Conservation (phyloP, 2,888 invertebrate species). For the Rhyacophila evoluta region DNA sequence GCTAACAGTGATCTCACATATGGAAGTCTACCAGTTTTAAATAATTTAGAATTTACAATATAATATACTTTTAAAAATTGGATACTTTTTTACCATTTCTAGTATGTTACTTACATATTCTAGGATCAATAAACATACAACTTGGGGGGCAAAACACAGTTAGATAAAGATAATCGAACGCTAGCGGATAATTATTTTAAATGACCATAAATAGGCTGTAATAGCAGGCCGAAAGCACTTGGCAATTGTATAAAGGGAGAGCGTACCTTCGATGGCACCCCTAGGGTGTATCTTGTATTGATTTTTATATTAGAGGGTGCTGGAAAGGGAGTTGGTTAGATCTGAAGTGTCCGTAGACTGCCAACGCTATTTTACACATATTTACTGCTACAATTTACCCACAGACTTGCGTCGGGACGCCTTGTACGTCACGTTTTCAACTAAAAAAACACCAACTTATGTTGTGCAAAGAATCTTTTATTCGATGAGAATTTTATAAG, state of each 20-base stretch:
- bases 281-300: slow-evolving; percentile 19
- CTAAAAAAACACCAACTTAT: neutral
- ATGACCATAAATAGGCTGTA: neutral
- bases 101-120: too few relatives aligned
- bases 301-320: slow-evolving; percentile 10
- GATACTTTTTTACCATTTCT: too few relatives aligned
- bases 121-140: too few relatives aligned
- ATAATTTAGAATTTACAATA: too few relatives aligned
- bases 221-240: neutral
- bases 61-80: too few relatives aligned
- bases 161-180: neutral
- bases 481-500: neutral
- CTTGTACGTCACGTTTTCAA: slow-evolving; percentile 1
- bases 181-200: neutral
- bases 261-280: neutral
- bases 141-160: neutral
- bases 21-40: too few relatives aligned
- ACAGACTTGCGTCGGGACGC: slow-evolving; percentile 7
- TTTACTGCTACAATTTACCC: slow-evolving; percentile 38
- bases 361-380: slow-evolving; percentile 37
- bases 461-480: neutral
- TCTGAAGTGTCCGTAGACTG: slow-evolving; percentile 38
- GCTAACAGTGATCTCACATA: too few relatives aligned
- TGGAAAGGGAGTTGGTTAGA: neutral
- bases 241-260: neutral